Conservation (phyloP, 2,113 vertebrate genomes). For the Ptilonorhynchus violaceus region DNA sequence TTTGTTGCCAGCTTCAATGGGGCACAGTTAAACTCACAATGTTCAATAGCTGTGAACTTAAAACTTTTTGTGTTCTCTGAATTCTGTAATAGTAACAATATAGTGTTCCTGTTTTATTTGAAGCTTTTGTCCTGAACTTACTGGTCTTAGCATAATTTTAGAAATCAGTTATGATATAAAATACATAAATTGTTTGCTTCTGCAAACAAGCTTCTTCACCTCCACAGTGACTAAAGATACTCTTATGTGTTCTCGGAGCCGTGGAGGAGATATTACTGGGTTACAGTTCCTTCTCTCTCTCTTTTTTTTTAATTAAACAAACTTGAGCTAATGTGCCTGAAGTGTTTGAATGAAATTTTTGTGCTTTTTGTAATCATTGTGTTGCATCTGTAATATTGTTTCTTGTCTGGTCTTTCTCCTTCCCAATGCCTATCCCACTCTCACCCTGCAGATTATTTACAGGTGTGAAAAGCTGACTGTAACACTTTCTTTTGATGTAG, state of each 20-base stretch:
- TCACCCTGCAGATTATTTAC: background rate
- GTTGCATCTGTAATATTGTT: background rate
- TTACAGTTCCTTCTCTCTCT: background rate
- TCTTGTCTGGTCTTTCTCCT: background rate
- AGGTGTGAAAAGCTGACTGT: background rate
- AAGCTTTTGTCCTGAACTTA: background rate
- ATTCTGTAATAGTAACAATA: background rate
- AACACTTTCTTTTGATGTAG: constrained; percentile 66
- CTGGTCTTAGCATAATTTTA: background rate
- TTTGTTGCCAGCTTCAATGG: background rate
- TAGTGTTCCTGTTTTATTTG: background rate
- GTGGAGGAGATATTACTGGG: background rate
- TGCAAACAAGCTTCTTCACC: background rate
- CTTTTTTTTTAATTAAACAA: background rate
- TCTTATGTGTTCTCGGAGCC: background rate
- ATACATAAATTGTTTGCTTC: background rate
- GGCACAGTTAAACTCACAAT: background rate
- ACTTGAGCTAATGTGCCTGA: background rate
- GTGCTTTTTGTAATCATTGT: background rate
- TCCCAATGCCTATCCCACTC: background rate
- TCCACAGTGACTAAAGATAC: background rate
- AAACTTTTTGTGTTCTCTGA: background rate
- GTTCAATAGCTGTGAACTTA: background rate
- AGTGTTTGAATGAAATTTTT: background rate
- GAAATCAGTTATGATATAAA: background rate